phyloP scores from a whole-genome alignment of 2,797 vertebrate species.

The Liasis olivaceus region DNA sequence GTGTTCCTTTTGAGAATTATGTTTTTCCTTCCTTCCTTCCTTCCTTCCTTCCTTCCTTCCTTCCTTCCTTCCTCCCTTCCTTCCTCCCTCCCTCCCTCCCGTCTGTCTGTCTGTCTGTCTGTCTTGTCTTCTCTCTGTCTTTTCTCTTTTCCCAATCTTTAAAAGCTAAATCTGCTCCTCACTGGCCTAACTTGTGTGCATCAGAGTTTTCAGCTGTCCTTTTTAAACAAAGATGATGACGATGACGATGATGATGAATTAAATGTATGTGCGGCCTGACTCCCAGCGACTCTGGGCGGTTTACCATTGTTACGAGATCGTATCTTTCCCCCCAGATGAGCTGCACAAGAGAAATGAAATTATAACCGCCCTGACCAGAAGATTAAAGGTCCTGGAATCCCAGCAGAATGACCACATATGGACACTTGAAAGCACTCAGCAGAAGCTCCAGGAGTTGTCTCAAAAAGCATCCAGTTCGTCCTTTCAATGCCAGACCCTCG shows the following conservation, averaged over 20 bases:
- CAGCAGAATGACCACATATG: slow-evolving; percentile 74
- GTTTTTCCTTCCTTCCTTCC: too few species aligned
- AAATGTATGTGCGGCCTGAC: not conserved
- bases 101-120: too few species aligned
- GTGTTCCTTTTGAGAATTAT: accelerated
- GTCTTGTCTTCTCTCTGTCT: not conserved
- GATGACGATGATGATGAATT: not conserved
- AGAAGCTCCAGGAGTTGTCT: slow-evolving; percentile 77
- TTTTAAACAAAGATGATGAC: not conserved
- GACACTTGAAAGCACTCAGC: slow-evolving; percentile 73
- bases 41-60: too few species aligned
- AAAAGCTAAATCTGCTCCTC: not conserved
- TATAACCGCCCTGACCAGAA: slow-evolving; percentile 80
- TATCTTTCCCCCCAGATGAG: slow-evolving; percentile 76
- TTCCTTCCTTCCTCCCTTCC: too few species aligned
- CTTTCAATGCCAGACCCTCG: slow-evolving; percentile 77
- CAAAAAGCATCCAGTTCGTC: slow-evolving; percentile 73
- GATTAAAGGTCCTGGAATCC: slow-evolving; percentile 74
- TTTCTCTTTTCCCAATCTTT: not conserved
- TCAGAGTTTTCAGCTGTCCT: not conserved
- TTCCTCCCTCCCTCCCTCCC: too few species aligned
- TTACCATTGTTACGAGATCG: not conserved
- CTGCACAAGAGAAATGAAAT: slow-evolving; percentile 83
- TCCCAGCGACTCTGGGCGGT: not conserved
- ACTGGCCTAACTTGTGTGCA: accelerated